These are phyloP conservation scores for Gastrophysa polygoni DNA, from an alignment of 2,888 invertebrate species.

Conservation along the genomic window DNA sequence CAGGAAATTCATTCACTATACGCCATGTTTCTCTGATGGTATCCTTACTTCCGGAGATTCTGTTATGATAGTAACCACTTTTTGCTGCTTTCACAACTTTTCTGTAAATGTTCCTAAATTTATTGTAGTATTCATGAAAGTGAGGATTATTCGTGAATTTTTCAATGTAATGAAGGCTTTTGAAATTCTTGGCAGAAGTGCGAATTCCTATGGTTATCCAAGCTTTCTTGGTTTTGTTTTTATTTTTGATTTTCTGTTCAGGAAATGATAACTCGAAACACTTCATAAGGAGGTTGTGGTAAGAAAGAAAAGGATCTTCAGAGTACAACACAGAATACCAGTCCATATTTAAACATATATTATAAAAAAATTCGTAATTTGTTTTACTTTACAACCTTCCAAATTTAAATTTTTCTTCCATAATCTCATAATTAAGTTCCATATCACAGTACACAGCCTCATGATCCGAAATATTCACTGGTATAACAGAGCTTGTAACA, in stretches of 20 bases:
- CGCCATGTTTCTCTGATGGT: background rate
- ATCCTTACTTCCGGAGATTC: too few species aligned
- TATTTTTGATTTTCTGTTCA: slow-evolving; percentile 2
- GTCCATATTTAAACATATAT: background rate
- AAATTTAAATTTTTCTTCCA: slow-evolving; percentile 1
- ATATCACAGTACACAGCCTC: background rate
- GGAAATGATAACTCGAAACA: background rate
- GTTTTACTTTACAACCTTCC: slow-evolving; percentile 3
- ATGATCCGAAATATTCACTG: background rate
- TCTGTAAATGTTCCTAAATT: background rate
- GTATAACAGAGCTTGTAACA: background rate
- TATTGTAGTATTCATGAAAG: background rate
- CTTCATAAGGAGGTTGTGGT: background rate
- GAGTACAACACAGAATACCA: background rate
- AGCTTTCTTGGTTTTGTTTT: background rate
- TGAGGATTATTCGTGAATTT: background rate
- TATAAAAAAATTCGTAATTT: background rate
- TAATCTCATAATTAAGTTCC: background rate
- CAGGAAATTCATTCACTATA: slow-evolving; percentile 2
- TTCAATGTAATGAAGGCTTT: background rate
- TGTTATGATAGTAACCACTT: too few species aligned
- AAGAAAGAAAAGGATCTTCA: background rate
- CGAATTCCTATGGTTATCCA: background rate
- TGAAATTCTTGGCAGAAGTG: background rate
- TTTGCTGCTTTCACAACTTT: background rate